These are phyloP conservation scores for Odontophorus gujanensis DNA, from an alignment of 2,113 vertebrate genomes.

Conservation along the genomic window DNA sequence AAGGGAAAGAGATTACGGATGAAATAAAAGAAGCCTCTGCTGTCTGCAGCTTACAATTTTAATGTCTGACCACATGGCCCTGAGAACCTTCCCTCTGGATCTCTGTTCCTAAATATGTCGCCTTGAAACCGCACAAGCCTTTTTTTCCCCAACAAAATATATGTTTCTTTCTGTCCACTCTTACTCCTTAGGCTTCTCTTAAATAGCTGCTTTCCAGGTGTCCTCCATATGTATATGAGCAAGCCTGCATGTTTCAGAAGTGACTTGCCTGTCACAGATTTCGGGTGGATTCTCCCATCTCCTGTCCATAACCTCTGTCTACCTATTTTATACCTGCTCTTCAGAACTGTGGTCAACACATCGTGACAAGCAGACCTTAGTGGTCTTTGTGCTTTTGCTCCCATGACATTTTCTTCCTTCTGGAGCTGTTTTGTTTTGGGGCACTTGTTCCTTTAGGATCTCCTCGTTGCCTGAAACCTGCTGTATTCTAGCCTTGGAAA, in stretches of 20 bases:
- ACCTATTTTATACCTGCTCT: not conserved
- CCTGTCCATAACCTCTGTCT: not conserved
- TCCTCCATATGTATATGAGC: not conserved
- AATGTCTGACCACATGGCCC: slow-evolving; percentile 41
- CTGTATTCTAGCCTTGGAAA: not conserved
- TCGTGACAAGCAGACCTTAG: not conserved
- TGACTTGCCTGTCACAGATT: not conserved
- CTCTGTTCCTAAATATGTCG: slow-evolving; percentile 40
- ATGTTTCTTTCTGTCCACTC: not conserved
- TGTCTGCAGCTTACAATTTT: slow-evolving; percentile 60
- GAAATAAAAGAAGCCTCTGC: not conserved
- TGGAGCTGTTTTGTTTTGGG: not conserved
- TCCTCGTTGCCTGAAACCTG: not conserved
- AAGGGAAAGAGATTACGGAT: not conserved
- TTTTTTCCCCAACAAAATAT: not conserved
- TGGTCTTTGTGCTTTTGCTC: fast-evolving
- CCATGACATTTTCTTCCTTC: not conserved
- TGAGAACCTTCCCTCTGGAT: slow-evolving; percentile 29
- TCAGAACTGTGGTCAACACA: not conserved
- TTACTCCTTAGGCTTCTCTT: not conserved
- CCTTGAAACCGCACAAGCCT: slow-evolving; percentile 48
- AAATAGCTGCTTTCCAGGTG: slow-evolving; percentile 25
- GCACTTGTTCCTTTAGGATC: not conserved
- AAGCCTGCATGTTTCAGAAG: not conserved
- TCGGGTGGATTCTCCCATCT: not conserved